Percentiles rank a stretch among this genome's conserved stretches.
phyloP scores from a whole-genome alignment of 2,113 vertebrate species.

The Puma concolor region DNA sequence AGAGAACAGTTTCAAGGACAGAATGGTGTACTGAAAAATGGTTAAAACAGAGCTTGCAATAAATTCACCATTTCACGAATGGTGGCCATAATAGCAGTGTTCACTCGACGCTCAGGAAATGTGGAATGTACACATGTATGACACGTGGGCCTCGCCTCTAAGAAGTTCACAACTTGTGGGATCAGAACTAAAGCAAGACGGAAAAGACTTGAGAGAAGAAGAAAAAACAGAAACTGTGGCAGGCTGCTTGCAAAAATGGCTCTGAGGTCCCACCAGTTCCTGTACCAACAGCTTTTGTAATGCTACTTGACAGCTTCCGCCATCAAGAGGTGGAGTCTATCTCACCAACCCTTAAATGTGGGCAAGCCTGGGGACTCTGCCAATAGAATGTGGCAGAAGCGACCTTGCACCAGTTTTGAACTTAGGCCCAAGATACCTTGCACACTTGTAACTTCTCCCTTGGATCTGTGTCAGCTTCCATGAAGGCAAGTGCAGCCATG shows the following conservation, averaged over 20 bases:
- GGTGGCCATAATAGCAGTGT: not conserved
- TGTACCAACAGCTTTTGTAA: not conserved
- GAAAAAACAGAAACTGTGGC: not conserved
- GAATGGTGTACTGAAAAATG: not conserved
- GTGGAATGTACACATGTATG: not conserved
- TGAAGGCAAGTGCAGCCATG: not conserved
- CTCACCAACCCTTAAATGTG: not conserved
- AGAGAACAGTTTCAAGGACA: not conserved
- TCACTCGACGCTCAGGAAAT: not conserved
- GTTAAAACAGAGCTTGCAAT: not conserved
- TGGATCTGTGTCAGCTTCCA: not conserved
- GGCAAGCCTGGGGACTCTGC: not conserved
- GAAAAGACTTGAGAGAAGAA: not conserved
- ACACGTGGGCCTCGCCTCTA: not conserved
- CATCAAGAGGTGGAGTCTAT: not conserved
- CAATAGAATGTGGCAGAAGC: slow-evolving; percentile 1
- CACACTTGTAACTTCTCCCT: not conserved
- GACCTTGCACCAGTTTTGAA: not conserved
- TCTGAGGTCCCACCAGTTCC: not conserved
- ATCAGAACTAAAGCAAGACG: not conserved
- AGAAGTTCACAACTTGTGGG: not conserved
- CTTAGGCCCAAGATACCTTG: not conserved
- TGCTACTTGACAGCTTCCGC: not conserved
- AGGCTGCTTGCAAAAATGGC: not conserved
- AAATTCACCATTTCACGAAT: not conserved